Conservation (phyloP, 2,113 vertebrate genomes). For the Copsychus sechellarum region DNA sequence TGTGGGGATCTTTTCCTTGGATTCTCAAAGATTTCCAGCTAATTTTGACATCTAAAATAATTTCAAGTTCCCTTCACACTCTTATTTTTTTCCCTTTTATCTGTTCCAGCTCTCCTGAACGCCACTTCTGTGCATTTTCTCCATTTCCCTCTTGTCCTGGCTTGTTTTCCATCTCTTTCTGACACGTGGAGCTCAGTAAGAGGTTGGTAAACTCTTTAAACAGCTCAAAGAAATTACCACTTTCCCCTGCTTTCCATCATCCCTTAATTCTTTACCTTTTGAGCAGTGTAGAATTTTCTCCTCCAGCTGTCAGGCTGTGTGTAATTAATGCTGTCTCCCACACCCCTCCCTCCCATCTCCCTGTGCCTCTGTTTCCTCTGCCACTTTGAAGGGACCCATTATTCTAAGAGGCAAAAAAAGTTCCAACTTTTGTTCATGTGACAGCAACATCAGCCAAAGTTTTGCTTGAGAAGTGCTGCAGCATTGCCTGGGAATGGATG, state of each 20-base stretch:
- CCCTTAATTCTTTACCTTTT: neutral
- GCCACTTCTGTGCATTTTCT: neutral
- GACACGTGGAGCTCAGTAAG: neutral
- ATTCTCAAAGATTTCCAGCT: neutral
- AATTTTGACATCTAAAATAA: neutral
- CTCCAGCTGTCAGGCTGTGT: neutral
- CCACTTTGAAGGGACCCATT: neutral
- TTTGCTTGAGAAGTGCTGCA: neutral
- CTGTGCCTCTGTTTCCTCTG: neutral
- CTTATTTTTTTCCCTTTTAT: neutral
- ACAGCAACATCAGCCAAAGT: neutral
- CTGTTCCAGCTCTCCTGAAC: neutral
- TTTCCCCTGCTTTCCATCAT: neutral
- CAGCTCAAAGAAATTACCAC: neutral
- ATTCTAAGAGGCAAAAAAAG: neutral
- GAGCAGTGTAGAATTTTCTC: neutral
- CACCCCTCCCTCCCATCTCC: neutral
- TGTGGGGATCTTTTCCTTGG: neutral
- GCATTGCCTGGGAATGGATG: neutral
- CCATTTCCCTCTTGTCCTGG: neutral
- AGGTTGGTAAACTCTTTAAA: neutral
- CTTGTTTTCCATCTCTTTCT: neutral
- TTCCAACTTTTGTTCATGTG: neutral
- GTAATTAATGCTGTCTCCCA: conserved; percentile 29
- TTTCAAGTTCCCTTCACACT: neutral